phyloP scores from a whole-genome alignment of 1,140 invertebrate genomes.

The Cardiocondyla obscurior region DNA sequence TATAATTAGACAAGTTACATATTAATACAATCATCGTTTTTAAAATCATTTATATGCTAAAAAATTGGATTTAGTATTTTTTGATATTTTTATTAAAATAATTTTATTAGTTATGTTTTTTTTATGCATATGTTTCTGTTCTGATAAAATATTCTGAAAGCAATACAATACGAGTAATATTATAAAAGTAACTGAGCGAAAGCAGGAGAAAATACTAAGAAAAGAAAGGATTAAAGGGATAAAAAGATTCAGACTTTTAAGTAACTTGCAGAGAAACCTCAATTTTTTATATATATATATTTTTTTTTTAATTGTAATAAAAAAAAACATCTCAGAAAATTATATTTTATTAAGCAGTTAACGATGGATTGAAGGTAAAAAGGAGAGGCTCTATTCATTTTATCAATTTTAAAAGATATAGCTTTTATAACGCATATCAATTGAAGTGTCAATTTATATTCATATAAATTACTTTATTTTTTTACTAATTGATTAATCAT shows the following conservation, averaged over 20 bases:
- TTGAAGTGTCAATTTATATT: not conserved
- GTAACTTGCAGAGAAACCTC: not conserved
- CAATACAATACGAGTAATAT: not conserved
- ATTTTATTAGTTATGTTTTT: not conserved
- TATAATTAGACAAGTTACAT: not conserved
- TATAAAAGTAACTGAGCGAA: not conserved
- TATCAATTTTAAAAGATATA: not conserved
- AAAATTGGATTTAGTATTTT: not conserved
- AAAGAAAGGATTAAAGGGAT: slow-evolving; percentile 28
- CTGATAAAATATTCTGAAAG: not conserved
- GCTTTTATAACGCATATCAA: not conserved
- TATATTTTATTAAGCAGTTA: slow-evolving; percentile 10
- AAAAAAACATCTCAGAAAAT: slow-evolving; percentile 21
- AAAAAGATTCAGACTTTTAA: slow-evolving; percentile 10
- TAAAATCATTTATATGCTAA: not conserved
- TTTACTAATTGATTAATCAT: not conserved
- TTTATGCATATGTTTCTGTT: not conserved
- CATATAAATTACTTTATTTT: not conserved
- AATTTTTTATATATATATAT: no score
- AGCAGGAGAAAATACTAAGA: not conserved
- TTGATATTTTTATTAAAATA: not conserved
- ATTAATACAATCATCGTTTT: not conserved
- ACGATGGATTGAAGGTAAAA: not conserved
- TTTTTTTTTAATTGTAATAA: slow-evolving; percentile 9
- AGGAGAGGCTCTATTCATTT: not conserved